These are phyloP conservation scores for Gobiocypris rarus DNA, from an alignment of 2,113 vertebrate genomes.

Conservation along the genomic window DNA sequence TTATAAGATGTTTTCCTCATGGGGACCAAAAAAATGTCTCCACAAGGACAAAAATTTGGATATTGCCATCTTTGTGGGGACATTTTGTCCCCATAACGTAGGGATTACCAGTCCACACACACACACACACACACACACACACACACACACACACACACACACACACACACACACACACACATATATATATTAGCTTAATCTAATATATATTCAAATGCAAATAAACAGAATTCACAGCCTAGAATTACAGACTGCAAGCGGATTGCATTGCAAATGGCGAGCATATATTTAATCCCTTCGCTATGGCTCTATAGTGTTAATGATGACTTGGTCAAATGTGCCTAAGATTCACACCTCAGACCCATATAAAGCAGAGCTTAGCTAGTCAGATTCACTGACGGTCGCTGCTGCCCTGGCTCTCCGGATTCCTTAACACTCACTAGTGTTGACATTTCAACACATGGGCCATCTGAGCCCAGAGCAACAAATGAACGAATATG, in stretches of 20 bases:
- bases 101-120: too few species aligned
- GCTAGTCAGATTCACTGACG: conserved; percentile 28
- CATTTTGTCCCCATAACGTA: too few species aligned
- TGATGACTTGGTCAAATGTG: conserved; percentile 47
- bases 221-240: conserved; percentile 14
- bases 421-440: conserved; percentile 28
- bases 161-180: too few species aligned
- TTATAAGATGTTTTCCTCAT: too few species aligned
- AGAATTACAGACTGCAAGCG: neutral
- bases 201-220: neutral
- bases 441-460: conserved; percentile 52
- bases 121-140: too few species aligned
- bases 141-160: too few species aligned
- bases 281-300: conserved; percentile 40
- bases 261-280: neutral
- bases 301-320: conserved; percentile 49
- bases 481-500: conserved; percentile 26
- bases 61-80: too few species aligned
- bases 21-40: too few species aligned
- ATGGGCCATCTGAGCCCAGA: conserved; percentile 29
- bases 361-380: conserved; percentile 50
- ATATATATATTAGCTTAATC: too few species aligned
- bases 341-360: conserved; percentile 55
- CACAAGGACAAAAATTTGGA: too few species aligned
- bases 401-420: conserved; percentile 2